Evolutionary conservation across 2,797 vertebrate species (phyloP).

Genomic region (Eulemur rubriventer): DNA sequence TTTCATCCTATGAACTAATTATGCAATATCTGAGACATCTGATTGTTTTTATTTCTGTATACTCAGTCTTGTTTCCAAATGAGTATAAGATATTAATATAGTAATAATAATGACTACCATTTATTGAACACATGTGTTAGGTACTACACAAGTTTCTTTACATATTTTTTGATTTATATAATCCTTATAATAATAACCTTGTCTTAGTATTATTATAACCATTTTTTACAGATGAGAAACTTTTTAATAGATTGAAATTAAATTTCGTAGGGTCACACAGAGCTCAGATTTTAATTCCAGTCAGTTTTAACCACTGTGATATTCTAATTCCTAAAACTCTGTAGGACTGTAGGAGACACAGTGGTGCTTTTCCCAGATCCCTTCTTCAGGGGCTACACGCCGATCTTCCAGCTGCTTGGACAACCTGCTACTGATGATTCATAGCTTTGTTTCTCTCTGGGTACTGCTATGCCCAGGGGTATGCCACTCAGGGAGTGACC

Average conservation of each 20-base stretch:
- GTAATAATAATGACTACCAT: not conserved
- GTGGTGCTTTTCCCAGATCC: not conserved
- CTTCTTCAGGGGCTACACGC: not conserved
- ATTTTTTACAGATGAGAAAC: not conserved
- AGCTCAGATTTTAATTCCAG: not conserved
- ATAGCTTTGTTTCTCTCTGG: not conserved
- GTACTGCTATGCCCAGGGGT: not conserved
- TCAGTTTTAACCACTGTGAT: not conserved
- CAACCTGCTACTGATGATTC: not conserved
- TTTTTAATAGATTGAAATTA: not conserved
- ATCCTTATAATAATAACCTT: not conserved
- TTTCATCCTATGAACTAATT: not conserved
- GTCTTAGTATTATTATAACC: not conserved
- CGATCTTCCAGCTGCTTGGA: not conserved
- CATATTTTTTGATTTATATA: not conserved
- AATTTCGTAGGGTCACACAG: not conserved
- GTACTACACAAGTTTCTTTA: not conserved
- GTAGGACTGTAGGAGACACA: not conserved
- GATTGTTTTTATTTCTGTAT: not conserved
- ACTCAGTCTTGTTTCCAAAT: not conserved
- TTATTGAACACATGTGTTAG: not conserved
- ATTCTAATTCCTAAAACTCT: not conserved
- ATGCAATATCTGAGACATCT: not conserved
- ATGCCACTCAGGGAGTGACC: not conserved
- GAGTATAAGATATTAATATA: not conserved